Percentiles rank a stretch among this genome's conserved stretches.
phyloP scores from a whole-genome alignment of 2,797 vertebrate species.

The Sebastes taczanowskii region DNA sequence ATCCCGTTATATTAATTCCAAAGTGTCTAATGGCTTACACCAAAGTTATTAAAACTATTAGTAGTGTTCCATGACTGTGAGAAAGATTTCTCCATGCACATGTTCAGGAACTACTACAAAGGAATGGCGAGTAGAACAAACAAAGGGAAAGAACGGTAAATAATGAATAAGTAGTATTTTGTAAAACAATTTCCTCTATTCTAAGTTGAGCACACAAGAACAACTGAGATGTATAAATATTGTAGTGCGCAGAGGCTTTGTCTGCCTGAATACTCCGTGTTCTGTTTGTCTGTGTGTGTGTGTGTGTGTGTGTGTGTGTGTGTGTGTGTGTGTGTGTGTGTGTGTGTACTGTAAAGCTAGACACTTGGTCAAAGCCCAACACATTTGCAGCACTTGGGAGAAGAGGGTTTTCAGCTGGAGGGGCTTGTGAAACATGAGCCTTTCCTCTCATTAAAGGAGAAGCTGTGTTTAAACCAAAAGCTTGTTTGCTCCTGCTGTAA shows the following conservation, averaged over 20 bases:
- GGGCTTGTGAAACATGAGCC: slow-evolving; percentile 79
- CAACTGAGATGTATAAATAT: slow-evolving; percentile 69
- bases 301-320: background rate
- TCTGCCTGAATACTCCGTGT: slow-evolving; percentile 45
- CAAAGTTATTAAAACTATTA: background rate
- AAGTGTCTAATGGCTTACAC: background rate
- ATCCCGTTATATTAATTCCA: background rate
- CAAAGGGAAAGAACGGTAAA: slow-evolving; percentile 51
- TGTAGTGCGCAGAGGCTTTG: slow-evolving; percentile 57
- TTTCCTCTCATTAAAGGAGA: slow-evolving; percentile 79
- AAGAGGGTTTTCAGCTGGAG: slow-evolving; percentile 67
- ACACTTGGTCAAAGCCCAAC: slow-evolving; percentile 69
- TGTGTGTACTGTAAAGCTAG: slow-evolving; percentile 40
- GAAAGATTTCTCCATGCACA: background rate
- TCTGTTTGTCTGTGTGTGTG: background rate
- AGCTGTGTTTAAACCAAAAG: slow-evolving; percentile 77
- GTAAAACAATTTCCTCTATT: slow-evolving; percentile 64
- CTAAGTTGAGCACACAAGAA: slow-evolving; percentile 58
- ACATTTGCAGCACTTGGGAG: slow-evolving; percentile 72
- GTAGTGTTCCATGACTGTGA: background rate
- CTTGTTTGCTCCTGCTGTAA: slow-evolving; percentile 79
- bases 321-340: background rate
- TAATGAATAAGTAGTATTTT: slow-evolving; percentile 68
- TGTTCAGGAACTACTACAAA: slow-evolving; percentile 12
- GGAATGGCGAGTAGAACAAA: slow-evolving; percentile 31